Evolutionary conservation across 1,140 invertebrate genomes (phyloP).

Genomic region (Camponotus floridanus): DNA sequence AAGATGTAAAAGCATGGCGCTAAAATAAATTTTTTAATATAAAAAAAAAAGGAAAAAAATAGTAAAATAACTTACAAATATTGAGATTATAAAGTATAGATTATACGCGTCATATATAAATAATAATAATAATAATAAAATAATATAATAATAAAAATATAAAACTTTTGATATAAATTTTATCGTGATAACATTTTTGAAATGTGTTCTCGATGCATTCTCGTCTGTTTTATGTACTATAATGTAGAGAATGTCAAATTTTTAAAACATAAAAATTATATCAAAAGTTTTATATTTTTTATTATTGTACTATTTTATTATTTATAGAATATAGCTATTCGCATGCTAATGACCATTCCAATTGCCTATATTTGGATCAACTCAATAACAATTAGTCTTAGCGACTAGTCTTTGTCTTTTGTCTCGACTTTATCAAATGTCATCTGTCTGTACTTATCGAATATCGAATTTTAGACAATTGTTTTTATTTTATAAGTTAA

Average conservation of each 20-base stretch:
- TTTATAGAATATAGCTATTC: background rate
- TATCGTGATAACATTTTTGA: background rate
- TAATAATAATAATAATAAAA: constrained; percentile 53
- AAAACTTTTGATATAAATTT: constrained; percentile 7
- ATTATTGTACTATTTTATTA: no score
- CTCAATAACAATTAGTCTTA: background rate
- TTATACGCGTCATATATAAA: constrained; percentile 70
- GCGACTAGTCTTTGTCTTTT: constrained; percentile 19
- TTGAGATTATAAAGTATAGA: constrained; percentile 70
- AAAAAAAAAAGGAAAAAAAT: constrained; percentile 70
- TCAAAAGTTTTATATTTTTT: no score
- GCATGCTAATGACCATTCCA: background rate
- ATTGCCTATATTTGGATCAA: background rate
- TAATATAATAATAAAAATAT: background rate
- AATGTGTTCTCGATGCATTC: background rate
- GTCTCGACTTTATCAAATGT: background rate
- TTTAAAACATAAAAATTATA: no score
- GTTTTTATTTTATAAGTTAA: constrained; percentile 12
- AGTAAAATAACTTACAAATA: constrained; percentile 78
- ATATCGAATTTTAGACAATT: background rate
- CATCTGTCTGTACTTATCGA: background rate
- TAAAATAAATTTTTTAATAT: constrained; percentile 80
- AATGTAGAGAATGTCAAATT: background rate
- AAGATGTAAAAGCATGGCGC: constrained; percentile 76
- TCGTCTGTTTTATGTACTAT: background rate